These are phyloP conservation scores for Coilia nasus DNA, from an alignment of 2,797 vertebrate genomes.

Conservation along the genomic window DNA sequence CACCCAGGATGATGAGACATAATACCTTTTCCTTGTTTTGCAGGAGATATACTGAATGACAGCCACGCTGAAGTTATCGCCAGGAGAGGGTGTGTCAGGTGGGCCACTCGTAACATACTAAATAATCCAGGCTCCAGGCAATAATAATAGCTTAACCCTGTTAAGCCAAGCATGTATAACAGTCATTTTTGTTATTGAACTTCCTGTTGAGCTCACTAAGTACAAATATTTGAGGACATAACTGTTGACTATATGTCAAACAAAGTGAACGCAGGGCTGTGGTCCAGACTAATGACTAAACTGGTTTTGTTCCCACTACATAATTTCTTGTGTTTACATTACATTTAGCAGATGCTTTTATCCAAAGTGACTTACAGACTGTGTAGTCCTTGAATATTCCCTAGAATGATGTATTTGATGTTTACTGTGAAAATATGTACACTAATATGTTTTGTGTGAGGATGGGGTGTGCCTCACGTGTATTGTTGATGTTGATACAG, in stretches of 20 bases:
- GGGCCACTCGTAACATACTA: slow-evolving; percentile 32
- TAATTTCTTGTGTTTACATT: no score
- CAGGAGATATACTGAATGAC: slow-evolving; percentile 92
- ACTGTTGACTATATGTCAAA: no score
- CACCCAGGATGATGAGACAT: background rate
- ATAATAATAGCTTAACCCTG: background rate
- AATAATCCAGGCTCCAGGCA: background rate
- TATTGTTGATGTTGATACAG: background rate
- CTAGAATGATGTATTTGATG: background rate
- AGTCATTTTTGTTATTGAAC: no score
- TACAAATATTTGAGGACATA: no score
- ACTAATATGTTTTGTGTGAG: background rate
- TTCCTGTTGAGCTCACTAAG: no score
- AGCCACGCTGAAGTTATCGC: slow-evolving; percentile 95
- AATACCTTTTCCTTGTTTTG: background rate
- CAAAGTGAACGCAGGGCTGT: no score
- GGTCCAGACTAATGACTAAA: no score
- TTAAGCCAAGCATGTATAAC: background rate
- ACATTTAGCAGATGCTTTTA: no score
- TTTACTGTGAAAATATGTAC: background rate
- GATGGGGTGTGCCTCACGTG: background rate
- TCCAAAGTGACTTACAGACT: no score
- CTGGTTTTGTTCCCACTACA: no score
- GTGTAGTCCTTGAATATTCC: no score
- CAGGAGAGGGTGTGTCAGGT: slow-evolving; percentile 90